phyloP scores from a whole-genome alignment of 2,797 vertebrate species.

The Bradypodion pumilum region DNA sequence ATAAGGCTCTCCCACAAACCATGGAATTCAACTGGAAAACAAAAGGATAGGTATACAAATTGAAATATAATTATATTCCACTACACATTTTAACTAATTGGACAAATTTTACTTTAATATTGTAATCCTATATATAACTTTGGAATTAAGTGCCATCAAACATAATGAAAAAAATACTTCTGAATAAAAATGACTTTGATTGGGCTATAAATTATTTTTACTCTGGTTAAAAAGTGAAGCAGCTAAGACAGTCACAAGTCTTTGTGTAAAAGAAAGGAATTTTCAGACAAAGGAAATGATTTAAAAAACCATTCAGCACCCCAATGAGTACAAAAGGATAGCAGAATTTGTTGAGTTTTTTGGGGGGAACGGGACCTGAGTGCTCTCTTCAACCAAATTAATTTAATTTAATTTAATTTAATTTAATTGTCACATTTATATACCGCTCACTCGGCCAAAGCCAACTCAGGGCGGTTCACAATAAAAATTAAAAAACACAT shows the following conservation, averaged over 20 bases:
- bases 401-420: no score
- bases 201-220: neutral
- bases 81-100: constrained; percentile 8
- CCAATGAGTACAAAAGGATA: neutral
- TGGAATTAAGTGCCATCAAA: neutral
- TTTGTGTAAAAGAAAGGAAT: neutral
- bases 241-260: no score
- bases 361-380: no score
- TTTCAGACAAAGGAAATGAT: neutral
- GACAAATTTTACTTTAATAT: neutral
- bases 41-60: constrained; percentile 23
- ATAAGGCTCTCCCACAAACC: constrained; percentile 97
- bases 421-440: no score
- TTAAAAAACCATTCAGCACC: neutral
- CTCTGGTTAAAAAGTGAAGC: neutral
- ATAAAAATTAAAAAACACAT: no score
- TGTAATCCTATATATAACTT: neutral
- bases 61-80: neutral
- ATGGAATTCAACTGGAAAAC: constrained; percentile 89
- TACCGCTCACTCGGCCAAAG: no score
- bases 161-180: neutral
- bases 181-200: neutral
- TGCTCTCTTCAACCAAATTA: neutral
- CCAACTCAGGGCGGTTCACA: no score
- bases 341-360: neutral